phyloP scores from a whole-genome alignment of 2,113 vertebrate species.

The Eptesicus fuscus region DNA sequence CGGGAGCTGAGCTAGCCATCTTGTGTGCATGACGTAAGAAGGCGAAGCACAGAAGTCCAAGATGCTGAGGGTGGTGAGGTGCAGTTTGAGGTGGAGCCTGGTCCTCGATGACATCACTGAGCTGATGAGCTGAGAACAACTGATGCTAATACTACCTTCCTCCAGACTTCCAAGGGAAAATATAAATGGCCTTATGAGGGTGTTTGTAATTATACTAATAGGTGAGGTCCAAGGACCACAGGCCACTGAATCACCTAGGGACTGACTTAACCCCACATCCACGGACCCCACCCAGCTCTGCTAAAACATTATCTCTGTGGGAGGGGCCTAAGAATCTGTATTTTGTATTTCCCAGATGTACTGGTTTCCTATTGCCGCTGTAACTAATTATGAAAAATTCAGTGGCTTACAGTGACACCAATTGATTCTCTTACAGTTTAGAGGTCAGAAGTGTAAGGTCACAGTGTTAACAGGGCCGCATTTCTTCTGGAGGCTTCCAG shows the following conservation, averaged over 20 bases:
- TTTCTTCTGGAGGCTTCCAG: neutral
- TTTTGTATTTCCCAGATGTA: neutral
- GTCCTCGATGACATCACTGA: neutral
- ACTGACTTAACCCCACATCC: neutral
- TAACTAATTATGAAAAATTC: neutral
- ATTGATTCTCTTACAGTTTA: conserved; percentile 6
- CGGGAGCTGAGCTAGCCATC: neutral
- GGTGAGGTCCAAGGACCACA: neutral
- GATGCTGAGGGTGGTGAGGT: neutral
- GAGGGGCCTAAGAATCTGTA: neutral
- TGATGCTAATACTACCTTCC: neutral
- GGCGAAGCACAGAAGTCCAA: neutral
- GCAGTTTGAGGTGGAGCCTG: neutral
- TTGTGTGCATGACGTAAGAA: neutral
- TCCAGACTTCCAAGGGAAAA: neutral
- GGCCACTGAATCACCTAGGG: neutral
- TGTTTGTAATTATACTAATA: neutral
- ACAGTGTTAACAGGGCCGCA: neutral
- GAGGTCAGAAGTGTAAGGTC: neutral
- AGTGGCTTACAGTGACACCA: neutral
- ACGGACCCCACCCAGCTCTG: neutral
- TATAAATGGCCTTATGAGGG: neutral
- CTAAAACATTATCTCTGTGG: neutral
- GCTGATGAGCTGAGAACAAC: neutral
- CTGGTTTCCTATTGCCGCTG: neutral